Base-by-base conservation (phyloP, 2,797 vertebrate species). In the Clarias platycephalus region DNA sequence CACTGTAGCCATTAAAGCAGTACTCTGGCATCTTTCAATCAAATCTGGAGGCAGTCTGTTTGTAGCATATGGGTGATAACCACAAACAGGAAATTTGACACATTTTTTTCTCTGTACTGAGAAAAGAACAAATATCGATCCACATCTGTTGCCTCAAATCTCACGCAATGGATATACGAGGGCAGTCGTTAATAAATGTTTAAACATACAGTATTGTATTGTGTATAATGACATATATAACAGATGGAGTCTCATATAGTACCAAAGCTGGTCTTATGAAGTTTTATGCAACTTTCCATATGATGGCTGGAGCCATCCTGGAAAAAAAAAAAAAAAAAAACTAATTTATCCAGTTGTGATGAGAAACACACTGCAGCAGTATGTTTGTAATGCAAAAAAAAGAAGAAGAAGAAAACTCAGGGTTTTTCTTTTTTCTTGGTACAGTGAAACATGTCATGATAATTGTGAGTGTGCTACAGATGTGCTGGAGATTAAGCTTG, bases 361-460 rank as follows among this genome's bases (percentile, higher is more conserved):
- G 20, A 37, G 31, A 77, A 77, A 31, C 75, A 77, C 75, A 60
- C 31, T 77, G 55, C 75, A 53, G 49, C 12, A 53, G 49, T 77
- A 24, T 7, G 31, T 57, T 34, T 37, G 55, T 76, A 76, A 3
- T 31, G 28, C 18, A 34, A 24, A 57, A 18, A 31, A 31, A 40
- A 37, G 3, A 34, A 34, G 34, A 37, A 9, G n/a, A 44, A 44
- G 40, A 49, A 49, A 53, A 53, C 12, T 53, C 49, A 13, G 9
- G 7, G 20, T 20, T 31, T 76, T 60, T n/a, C n/a, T 78, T 12
- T 40, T 78, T 78, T 20, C 58, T 79, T 34, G 18, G 6, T 44
- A 44, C 24, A 79, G 15, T 12, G 26, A 62, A 63, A 44, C 76
- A 63, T 62, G 75, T 40, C 75, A 37, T 62, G 34, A 24, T 26